phyloP scores from a whole-genome alignment of 2,888 invertebrate species.

The Spodoptera littoralis region DNA sequence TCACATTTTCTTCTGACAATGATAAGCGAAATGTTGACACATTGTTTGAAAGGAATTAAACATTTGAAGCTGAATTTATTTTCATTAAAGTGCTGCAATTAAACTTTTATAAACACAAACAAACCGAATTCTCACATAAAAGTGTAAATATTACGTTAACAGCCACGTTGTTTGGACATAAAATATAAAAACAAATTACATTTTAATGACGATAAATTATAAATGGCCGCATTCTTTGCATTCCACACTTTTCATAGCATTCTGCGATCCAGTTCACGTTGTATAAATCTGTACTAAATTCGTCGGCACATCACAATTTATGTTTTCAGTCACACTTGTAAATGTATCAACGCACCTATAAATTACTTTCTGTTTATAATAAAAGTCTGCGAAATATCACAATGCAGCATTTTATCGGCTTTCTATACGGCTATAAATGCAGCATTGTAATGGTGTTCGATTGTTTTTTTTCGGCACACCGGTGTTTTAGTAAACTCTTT shows the following conservation, averaged over 20 bases:
- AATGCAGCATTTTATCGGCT: conserved; percentile 16
- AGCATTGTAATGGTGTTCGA: conserved; percentile 18
- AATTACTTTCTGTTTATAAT: conserved; percentile 30
- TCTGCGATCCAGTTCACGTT: conserved; percentile 4
- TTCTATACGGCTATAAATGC: conserved; percentile 20
- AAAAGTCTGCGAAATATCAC: conserved; percentile 27
- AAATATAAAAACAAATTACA: conserved; percentile 8
- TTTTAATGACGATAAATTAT: conserved; percentile 14
- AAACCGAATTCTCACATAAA: background rate
- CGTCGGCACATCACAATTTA: conserved; percentile 22
- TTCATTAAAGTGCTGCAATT: too few relatives aligned
- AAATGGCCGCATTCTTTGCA: conserved; percentile 2
- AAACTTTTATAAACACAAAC: background rate
- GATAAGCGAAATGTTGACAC: too few relatives aligned
- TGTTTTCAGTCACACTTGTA: conserved; percentile 43
- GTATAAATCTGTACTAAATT: conserved; percentile 25
- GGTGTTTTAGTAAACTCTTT: background rate
- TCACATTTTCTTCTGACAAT: too few relatives aligned
- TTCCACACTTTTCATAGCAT: conserved; percentile 12
- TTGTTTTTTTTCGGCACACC: background rate
- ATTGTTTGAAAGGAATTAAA: too few relatives aligned
- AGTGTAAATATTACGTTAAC: background rate
- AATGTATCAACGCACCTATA: conserved; percentile 38
- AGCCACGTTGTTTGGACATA: background rate
- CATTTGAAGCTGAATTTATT: too few relatives aligned